Evolutionary conservation across 2,113 vertebrate genomes (phyloP).

Genomic region (Catagonus wagneri): DNA sequence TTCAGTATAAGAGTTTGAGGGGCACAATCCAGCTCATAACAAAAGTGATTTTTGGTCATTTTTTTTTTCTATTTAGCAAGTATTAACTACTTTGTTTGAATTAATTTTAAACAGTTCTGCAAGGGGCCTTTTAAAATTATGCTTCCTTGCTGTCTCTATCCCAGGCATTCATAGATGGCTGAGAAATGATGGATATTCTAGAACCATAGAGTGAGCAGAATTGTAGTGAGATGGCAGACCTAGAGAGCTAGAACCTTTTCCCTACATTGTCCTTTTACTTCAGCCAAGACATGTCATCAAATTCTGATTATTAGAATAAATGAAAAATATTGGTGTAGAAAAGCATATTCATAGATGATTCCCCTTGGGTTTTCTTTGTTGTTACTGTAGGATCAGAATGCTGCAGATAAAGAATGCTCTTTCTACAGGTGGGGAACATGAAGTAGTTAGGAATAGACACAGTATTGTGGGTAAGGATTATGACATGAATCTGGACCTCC

Average conservation of each 20-base stretch:
- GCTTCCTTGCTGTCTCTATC: neutral
- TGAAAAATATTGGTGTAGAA: neutral
- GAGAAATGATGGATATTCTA: neutral
- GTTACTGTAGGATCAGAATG: neutral
- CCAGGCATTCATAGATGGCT: neutral
- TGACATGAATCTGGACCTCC: neutral
- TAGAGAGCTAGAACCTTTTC: neutral
- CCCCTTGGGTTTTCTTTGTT: conserved; percentile 16
- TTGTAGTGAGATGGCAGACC: neutral
- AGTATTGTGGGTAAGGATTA: neutral
- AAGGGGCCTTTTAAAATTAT: neutral
- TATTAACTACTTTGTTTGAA: conserved; percentile 20
- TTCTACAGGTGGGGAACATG: neutral
- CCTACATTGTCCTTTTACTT: neutral
- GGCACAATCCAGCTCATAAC: neutral
- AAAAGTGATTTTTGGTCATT: neutral
- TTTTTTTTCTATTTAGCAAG: neutral
- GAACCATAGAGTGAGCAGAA: neutral
- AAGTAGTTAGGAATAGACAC: neutral
- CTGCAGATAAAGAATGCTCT: neutral
- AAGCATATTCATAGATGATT: neutral
- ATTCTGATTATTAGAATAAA: neutral
- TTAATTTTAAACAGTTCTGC: neutral
- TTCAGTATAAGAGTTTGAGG: neutral
- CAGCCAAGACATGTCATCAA: neutral